phyloP scores from a whole-genome alignment of 2,113 vertebrate genomes.

The Gymnorhina tibicen region DNA sequence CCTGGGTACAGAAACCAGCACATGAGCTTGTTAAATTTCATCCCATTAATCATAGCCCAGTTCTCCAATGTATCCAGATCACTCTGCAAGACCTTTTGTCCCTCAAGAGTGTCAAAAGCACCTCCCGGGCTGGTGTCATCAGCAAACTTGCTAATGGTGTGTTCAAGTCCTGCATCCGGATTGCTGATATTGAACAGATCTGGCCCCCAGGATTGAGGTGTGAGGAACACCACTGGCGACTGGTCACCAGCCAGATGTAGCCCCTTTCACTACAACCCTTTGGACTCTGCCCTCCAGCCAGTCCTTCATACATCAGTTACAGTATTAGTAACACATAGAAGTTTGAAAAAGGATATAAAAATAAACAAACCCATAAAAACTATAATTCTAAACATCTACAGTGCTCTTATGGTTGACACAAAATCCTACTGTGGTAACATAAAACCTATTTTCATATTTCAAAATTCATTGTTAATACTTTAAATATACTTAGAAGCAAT shows the following conservation, averaged over 20 bases:
- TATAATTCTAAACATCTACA: not conserved
- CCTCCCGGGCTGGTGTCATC: not conserved
- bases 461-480: not conserved
- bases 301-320: not conserved
- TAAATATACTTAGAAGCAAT: not conserved
- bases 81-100: not conserved
- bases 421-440: not conserved
- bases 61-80: not conserved
- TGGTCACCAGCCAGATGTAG: rapidly evolving
- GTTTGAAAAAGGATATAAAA: not conserved
- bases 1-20: not conserved
- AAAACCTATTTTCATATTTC: not conserved
- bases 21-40: not conserved
- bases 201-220: not conserved
- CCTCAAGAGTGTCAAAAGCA: not conserved
- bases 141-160: not conserved
- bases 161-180: not conserved
- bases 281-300: not conserved
- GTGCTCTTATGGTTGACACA: not conserved
- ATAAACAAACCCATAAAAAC: not conserved
- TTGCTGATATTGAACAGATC: not conserved
- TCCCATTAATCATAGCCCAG: not conserved
- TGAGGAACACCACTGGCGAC: rapidly evolving
- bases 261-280: not conserved
- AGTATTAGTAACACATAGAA: not conserved